Conservation (phyloP, 2,888 invertebrate species). For the Parnassius glacialis region DNA sequence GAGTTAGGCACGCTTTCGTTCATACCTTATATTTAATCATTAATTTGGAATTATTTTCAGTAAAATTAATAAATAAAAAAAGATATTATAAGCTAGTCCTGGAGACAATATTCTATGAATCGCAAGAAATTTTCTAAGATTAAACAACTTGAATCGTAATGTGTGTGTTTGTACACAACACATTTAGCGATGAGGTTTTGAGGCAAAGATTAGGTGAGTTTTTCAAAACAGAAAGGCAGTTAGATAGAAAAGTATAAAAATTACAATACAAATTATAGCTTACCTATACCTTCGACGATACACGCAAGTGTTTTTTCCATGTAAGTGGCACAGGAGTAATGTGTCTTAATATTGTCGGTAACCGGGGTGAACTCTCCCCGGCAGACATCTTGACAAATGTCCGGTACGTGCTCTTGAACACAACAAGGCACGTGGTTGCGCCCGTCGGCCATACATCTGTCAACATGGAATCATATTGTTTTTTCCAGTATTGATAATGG, state of each 20-base stretch:
- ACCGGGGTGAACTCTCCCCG: conserved; percentile 92
- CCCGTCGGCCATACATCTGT: conserved; percentile 88
- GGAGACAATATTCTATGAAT: no score
- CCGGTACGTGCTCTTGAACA: conserved; percentile 89
- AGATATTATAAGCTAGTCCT: no score
- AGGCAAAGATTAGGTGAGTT: not conserved
- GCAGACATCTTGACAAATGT: conserved; percentile 92
- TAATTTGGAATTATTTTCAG: no score
- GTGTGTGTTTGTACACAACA: no score
- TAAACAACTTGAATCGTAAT: no score
- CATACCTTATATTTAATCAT: no score
- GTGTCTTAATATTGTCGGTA: conserved; percentile 90
- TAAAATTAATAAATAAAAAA: no score
- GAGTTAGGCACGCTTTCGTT: no score
- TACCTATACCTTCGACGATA: conserved; percentile 88
- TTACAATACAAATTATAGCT: conserved; percentile 28
- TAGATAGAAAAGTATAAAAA: not conserved
- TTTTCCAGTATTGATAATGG: not conserved
- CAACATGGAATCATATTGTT: conserved; percentile 2
- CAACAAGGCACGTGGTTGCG: conserved; percentile 93
- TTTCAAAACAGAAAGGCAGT: not conserved
- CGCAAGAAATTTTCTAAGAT: no score
- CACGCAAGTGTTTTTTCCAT: conserved; percentile 91
- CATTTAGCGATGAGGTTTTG: not conserved
- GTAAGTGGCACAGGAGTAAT: conserved; percentile 91